A percentile compares a stretch with the other conserved stretches of the same genome.
Conservation (phyloP, 2,113 vertebrate species). For the Limanda limanda region DNA sequence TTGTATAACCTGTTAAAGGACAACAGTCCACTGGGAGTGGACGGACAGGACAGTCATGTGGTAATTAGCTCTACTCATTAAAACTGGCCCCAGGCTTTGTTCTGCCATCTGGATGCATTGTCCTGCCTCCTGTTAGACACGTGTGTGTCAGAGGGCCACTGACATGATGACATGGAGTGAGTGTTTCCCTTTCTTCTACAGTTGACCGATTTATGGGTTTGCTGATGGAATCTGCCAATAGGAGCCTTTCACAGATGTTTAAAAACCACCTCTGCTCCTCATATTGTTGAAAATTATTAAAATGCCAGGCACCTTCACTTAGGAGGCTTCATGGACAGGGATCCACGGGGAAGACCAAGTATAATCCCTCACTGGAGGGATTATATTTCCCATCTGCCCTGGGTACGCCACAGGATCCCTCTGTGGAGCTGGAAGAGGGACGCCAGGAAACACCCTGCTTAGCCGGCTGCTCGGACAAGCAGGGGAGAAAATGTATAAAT, state of each 20-base stretch:
- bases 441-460: too few relatives aligned
- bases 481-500: background rate
- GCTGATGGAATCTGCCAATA: too few relatives aligned
- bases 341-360: background rate
- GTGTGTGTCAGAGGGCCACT: slow-evolving; percentile 2
- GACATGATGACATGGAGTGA: background rate
- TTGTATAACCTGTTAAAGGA: slow-evolving; percentile 51
- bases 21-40: slow-evolving; percentile 43
- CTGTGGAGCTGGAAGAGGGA: background rate
- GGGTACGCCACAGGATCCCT: background rate
- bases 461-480: background rate
- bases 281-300: too few relatives aligned
- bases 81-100: slow-evolving; percentile 67
- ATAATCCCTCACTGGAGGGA: background rate
- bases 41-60: slow-evolving; percentile 59
- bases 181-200: background rate
- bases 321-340: background rate
- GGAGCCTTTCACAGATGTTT: too few relatives aligned
- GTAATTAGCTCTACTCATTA: slow-evolving; percentile 74
- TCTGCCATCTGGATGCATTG: slow-evolving; percentile 67
- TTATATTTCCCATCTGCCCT: background rate
- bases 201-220: too few relatives aligned
- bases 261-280: too few relatives aligned
- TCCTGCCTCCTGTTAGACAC: slow-evolving; percentile 48
- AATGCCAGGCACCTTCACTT: background rate